These are phyloP conservation scores for Orientallactaga sibirica DNA, from an alignment of 2,797 vertebrate species.

Conservation along the genomic window DNA sequence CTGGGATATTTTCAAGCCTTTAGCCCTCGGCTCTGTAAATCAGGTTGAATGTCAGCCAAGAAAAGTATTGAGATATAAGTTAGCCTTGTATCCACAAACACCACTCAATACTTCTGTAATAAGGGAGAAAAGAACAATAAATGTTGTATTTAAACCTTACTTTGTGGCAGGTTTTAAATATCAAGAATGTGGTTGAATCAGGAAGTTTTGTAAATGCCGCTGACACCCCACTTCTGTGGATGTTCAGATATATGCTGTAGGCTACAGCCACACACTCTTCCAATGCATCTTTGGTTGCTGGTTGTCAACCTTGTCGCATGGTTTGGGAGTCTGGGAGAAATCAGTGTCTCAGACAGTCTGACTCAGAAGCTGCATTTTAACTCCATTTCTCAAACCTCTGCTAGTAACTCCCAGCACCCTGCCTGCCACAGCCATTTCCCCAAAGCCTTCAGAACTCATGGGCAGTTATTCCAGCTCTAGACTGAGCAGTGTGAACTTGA, in stretches of 20 bases:
- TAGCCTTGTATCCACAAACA: slow-evolving; percentile 42
- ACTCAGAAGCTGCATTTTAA: background rate
- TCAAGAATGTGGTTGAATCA: background rate
- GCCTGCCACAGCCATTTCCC: no score
- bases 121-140: background rate
- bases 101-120: slow-evolving; percentile 33
- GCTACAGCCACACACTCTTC: background rate
- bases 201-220: background rate
- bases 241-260: no score
- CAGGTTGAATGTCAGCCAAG: slow-evolving; percentile 65
- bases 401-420: no score
- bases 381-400: no score
- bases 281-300: background rate
- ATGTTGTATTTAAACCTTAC: background rate
- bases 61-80: slow-evolving; percentile 32
- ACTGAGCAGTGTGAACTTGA: no score
- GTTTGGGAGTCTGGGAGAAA: background rate
- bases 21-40: slow-evolving; percentile 43
- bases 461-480: no score
- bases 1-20: slow-evolving; percentile 63
- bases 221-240: background rate
- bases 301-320: background rate
- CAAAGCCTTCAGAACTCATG: no score
- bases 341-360: background rate
- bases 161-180: slow-evolving; percentile 25